Conservation (phyloP, 1,140 invertebrate species). For the Aphelenchoides besseyi region DNA sequence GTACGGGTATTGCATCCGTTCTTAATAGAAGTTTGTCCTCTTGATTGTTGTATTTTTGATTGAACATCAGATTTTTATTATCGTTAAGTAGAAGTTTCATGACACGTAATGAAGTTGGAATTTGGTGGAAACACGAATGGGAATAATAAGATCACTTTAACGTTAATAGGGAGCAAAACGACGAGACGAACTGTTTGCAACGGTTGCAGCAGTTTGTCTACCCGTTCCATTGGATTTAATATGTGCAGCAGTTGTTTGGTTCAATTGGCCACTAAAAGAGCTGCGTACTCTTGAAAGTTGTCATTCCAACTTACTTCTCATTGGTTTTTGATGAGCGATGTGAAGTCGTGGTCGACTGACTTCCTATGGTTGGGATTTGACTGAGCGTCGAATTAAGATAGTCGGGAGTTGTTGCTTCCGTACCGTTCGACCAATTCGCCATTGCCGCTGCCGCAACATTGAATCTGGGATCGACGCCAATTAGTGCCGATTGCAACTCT, state of each 20-base stretch:
- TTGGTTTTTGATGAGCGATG: not conserved
- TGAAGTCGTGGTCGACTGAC: not conserved
- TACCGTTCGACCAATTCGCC: not conserved
- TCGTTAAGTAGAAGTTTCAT: not conserved
- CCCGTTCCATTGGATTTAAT: not conserved
- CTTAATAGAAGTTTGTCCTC: too few species aligned
- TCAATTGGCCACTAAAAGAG: not conserved
- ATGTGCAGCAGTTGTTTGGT: not conserved
- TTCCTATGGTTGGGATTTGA: not conserved
- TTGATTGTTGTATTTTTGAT: too few species aligned
- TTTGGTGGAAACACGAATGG: not conserved
- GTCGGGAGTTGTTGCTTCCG: not conserved
- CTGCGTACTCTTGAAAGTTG: too few species aligned
- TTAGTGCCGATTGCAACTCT: constrained; percentile 10
- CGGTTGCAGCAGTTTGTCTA: not conserved
- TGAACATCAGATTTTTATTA: not conserved
- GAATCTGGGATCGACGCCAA: not conserved
- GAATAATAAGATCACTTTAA: not conserved
- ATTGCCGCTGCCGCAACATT: not conserved
- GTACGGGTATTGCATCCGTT: too few species aligned
- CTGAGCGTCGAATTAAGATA: not conserved
- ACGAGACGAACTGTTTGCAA: not conserved
- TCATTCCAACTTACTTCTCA: not conserved
- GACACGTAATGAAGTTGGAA: not conserved
- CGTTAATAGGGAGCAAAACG: not conserved